These are phyloP conservation scores for Meles meles DNA, from an alignment of 2,113 vertebrate species.

Conservation along the genomic window DNA sequence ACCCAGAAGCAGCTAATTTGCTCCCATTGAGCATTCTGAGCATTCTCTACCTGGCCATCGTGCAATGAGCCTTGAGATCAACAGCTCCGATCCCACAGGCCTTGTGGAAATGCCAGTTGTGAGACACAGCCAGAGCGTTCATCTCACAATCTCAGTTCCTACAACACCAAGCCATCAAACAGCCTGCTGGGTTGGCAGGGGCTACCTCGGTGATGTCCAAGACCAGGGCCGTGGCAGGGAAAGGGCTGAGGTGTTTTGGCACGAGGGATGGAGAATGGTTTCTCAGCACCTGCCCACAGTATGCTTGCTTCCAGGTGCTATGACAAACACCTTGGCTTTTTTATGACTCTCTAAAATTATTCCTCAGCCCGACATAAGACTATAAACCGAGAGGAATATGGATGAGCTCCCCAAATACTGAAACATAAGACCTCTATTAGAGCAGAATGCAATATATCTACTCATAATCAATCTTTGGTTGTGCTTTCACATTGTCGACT, in stretches of 20 bases:
- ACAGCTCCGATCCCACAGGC: not conserved
- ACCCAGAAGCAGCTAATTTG: not conserved
- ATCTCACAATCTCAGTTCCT: not conserved
- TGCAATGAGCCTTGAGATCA: conserved; percentile 11
- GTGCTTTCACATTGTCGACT: not conserved
- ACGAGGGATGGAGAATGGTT: not conserved
- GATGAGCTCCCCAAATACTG: not conserved
- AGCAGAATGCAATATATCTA: not conserved
- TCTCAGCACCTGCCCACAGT: not conserved
- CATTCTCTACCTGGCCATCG: not conserved
- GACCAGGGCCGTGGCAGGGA: not conserved
- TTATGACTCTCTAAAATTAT: conserved; percentile 31
- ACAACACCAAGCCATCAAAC: not conserved
- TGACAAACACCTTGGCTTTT: conserved; percentile 42
- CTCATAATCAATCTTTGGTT: not conserved
- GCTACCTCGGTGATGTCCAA: not conserved
- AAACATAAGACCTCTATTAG: not conserved
- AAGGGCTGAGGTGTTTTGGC: conserved; percentile 8
- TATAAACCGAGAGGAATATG: conserved; percentile 21
- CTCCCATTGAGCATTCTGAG: not conserved
- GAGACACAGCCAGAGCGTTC: conserved; percentile 13
- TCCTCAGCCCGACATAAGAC: conserved; percentile 34
- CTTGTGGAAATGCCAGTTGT: not conserved
- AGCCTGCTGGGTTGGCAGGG: conserved; percentile 29
- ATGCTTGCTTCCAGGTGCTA: conserved; percentile 32